Evolutionary conservation across 2,888 invertebrate genomes (phyloP), one percentile per base, ranked within the genome.

Genomic region (Mechanitis messenoides): DNA sequence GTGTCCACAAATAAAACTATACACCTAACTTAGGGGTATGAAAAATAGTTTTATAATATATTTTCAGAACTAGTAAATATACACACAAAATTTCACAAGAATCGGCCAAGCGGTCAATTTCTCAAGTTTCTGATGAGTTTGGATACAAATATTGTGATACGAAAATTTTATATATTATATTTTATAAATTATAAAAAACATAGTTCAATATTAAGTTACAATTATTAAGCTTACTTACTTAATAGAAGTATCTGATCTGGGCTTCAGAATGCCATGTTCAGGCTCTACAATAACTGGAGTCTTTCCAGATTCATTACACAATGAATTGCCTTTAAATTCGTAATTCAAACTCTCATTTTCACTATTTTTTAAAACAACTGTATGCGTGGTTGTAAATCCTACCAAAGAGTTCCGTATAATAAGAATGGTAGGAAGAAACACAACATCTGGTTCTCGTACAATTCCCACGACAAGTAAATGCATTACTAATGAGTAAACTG

Each of bases 381-480:
- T 67, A 56, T 89, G 85, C 1, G 77, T 79, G 1, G 87, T 80
- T 2, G 85, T 87, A 60, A 91, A 86, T 71, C 93, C 93, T 55
- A 93, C 87, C 11, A 94, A 79, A 0, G 93, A 92, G 63, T 93
- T 91, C 65, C 91, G 90, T 73, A 94, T 89, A 56, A 90, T 82
- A 61, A 94, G 75, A 71, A 92, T 91, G 0, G 92, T 91, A 33
- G 91, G 88, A 31, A 91, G 83, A 73, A 94, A 93, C 57, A 86
- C 81, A 4, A 94, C 90, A 31, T 91, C 89, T 0, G 95, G 93
- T 70, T 94, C 93, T 62, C 90, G 83, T 0, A 93, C 92, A 55
- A 88, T 77, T 11, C 93, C 94, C 31, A 93, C 93, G 12, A 95
- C 84, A 31, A 94, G 75, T 74, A 95, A 90, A 63, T 89, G 80